Percentiles rank a stretch among this genome's conserved stretches.
These are phyloP conservation scores for Drosophila trapezifrons DNA, from an alignment of 1,140 invertebrate species.

Conservation along the genomic window DNA sequence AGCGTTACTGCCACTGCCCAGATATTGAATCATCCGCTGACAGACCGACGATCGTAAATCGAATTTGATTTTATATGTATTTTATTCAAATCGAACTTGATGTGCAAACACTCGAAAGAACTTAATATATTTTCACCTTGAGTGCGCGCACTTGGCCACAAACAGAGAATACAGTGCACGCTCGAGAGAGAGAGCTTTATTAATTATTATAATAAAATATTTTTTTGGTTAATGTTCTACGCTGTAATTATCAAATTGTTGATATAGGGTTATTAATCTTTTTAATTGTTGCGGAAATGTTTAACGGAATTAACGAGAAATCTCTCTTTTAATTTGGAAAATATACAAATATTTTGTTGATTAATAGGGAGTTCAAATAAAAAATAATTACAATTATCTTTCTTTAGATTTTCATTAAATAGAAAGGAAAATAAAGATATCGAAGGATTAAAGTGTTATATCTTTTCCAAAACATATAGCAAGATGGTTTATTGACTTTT, in stretches of 20 bases:
- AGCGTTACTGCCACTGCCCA: neutral
- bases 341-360: neutral
- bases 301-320: neutral
- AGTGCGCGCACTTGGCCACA: slow-evolving; percentile 74
- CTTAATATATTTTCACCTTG: slow-evolving; percentile 79
- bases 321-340: neutral
- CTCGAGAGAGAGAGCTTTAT: neutral
- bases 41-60: slow-evolving; percentile 45
- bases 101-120: slow-evolving; percentile 70
- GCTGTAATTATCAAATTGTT: neutral
- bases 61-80: slow-evolving; percentile 66
- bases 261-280: neutral
- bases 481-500: neutral
- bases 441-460: no score
- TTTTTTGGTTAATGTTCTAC: neutral
- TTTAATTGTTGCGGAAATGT: neutral
- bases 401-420: no score
- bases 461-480: neutral
- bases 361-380: no score
- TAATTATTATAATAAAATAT: neutral
- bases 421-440: no score
- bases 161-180: slow-evolving; percentile 45
- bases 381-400: no score
- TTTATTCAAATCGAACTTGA: slow-evolving; percentile 61
- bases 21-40: slow-evolving; percentile 40